phyloP scores from a whole-genome alignment of 2,888 invertebrate genomes.

The Acleris literana region DNA sequence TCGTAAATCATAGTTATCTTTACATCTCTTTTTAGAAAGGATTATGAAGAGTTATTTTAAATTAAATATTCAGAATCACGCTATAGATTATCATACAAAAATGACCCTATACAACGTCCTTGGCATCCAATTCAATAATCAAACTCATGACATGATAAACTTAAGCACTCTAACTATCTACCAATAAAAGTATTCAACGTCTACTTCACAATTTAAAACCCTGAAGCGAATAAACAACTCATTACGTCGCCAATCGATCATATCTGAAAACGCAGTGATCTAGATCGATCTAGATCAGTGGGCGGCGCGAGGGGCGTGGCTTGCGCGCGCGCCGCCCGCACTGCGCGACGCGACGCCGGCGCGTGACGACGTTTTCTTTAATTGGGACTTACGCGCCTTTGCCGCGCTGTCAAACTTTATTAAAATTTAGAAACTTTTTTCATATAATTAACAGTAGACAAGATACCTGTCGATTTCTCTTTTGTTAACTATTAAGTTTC shows the following conservation, averaged over 20 bases:
- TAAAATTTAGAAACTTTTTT: background rate
- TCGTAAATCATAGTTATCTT: constrained; percentile 24
- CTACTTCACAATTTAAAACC: background rate
- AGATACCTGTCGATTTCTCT: background rate
- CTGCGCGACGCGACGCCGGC: constrained; percentile 57
- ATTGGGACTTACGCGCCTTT: constrained; percentile 27
- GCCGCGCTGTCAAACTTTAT: constrained; percentile 13
- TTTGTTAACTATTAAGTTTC: too few species aligned
- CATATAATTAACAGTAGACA: background rate
- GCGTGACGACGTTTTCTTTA: constrained; percentile 33
- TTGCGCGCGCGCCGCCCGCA: constrained; percentile 63
- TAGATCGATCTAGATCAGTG: constrained; percentile 74
- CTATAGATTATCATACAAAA: too few species aligned
- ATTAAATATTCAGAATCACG: too few species aligned
- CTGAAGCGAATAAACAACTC: background rate
- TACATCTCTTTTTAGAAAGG: constrained; percentile 5
- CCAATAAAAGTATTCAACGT: too few species aligned
- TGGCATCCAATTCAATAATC: too few species aligned
- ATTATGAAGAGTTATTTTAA: background rate
- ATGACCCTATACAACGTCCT: too few species aligned
- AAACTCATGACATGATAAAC: too few species aligned
- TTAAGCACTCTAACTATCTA: too few species aligned
- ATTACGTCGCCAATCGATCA: background rate
- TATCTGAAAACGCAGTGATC: constrained; percentile 52
- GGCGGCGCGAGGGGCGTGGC: constrained; percentile 72